These are phyloP conservation scores for Lasaia peninsularis DNA, from an alignment of 1,140 invertebrate species.

Conservation along the genomic window DNA sequence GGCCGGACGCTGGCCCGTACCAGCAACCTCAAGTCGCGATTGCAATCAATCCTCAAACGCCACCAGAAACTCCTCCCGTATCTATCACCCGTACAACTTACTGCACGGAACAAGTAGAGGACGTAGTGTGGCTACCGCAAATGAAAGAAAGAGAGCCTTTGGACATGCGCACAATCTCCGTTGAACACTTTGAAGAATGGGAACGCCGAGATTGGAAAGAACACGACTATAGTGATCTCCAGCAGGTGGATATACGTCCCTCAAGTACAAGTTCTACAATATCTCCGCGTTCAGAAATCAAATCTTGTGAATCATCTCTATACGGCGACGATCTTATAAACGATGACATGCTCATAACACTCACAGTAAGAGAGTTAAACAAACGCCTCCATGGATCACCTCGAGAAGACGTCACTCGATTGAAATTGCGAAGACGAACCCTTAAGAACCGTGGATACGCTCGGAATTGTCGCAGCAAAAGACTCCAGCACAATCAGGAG, in stretches of 20 bases:
- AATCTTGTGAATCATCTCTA: conserved; percentile 77
- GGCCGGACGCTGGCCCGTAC: conserved; percentile 78
- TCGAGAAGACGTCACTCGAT: conserved; percentile 90
- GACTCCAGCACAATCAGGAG: conserved; percentile 90
- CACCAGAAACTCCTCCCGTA: conserved; percentile 86
- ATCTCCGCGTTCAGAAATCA: conserved; percentile 71
- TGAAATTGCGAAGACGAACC: conserved; percentile 97
- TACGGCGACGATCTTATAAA: conserved; percentile 84
- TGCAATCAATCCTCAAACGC: conserved; percentile 82
- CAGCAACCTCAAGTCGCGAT: conserved; percentile 61
- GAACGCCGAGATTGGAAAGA: conserved; percentile 78
- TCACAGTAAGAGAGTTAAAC: conserved; percentile 96
- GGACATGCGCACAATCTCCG: conserved; percentile 85
- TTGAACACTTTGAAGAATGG: conserved; percentile 79
- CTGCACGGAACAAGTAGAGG: conserved; percentile 78
- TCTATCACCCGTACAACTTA: conserved; percentile 78
- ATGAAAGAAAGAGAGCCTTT: conserved; percentile 84
- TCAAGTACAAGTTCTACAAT: conserved; percentile 77
- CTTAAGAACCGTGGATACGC: conserved; percentile 99
- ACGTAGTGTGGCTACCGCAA: conserved; percentile 87
- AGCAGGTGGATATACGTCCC: conserved; percentile 69
- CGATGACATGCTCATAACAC: conserved; percentile 92
- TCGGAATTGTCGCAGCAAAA: conserved; percentile 96
- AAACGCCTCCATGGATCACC: conserved; percentile 94
- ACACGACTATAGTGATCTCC: conserved; percentile 56